Conservation (phyloP, 2,888 invertebrate species). For the Crocallis elinguaria region DNA sequence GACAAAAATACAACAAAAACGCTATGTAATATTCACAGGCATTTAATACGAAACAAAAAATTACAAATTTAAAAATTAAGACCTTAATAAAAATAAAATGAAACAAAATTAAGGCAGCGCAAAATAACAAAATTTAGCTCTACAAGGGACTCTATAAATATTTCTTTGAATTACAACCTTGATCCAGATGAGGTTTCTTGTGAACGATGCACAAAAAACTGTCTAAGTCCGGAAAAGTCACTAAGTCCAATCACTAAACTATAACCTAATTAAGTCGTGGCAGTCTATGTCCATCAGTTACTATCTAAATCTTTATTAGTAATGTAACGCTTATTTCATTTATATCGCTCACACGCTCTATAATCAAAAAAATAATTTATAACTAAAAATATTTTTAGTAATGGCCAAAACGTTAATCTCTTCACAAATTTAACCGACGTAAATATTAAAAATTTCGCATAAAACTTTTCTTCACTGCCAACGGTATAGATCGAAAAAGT, state of each 20-base stretch:
- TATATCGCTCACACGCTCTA: conserved; percentile 67
- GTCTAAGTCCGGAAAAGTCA: conserved; percentile 55
- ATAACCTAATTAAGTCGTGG: conserved; percentile 53
- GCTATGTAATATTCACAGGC: not conserved
- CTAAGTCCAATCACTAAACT: conserved; percentile 52
- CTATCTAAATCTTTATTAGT: conserved; percentile 62
- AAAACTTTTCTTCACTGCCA: conserved; percentile 72
- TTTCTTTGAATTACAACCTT: conserved; percentile 58
- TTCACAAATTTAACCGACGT: conserved; percentile 81
- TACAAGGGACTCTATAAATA: conserved; percentile 34
- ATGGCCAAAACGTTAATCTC: conserved; percentile 79
- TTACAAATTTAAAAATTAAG: not conserved
- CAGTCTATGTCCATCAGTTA: conserved; percentile 56
- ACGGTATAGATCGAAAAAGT: conserved; percentile 75
- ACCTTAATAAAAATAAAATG: not conserved
- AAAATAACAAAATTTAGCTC: conserved; percentile 29
- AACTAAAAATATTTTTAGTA: conserved; percentile 78
- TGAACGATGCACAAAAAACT: conserved; percentile 57
- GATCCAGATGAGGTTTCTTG: conserved; percentile 53
- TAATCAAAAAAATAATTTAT: conserved; percentile 63
- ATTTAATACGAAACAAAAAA: conserved; percentile 9
- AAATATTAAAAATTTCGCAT: conserved; percentile 82
- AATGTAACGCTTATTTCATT: conserved; percentile 72
- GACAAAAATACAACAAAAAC: not conserved
- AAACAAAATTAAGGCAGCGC: conserved; percentile 13